A percentile compares a stretch with the other conserved stretches of the same genome.
Evolutionary conservation across 1,140 invertebrate species (phyloP).

Genomic region (Achatina immaculata): DNA sequence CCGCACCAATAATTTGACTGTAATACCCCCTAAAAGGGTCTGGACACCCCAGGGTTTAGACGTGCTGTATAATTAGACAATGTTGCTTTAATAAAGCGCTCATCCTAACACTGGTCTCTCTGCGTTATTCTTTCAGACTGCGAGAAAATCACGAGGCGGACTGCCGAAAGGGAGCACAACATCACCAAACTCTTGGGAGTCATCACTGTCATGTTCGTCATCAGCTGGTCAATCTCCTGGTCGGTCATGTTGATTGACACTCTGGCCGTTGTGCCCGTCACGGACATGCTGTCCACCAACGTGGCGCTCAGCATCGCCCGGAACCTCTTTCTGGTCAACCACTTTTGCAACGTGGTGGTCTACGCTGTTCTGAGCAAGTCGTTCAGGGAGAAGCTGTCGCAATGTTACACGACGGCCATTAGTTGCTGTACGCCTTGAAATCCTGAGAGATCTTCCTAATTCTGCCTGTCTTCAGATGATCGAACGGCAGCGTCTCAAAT

Average conservation of each 20-base stretch:
- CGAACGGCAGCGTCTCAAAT: not conserved
- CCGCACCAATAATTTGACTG: too few relatives aligned
- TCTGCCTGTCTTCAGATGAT: not conserved
- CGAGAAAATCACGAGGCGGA: constrained; percentile 29
- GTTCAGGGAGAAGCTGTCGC: constrained; percentile 34
- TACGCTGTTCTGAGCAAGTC: constrained; percentile 25
- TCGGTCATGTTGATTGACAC: not conserved
- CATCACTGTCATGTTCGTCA: constrained; percentile 32
- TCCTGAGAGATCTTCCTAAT: not conserved
- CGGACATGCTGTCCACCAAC: not conserved
- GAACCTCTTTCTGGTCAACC: constrained; percentile 35
- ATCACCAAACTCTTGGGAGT: constrained; percentile 34
- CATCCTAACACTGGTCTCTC: too few relatives aligned
- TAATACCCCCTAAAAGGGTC: too few relatives aligned
- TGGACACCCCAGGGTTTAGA: too few relatives aligned
- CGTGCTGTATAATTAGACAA: too few relatives aligned
- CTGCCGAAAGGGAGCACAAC: constrained; percentile 32
- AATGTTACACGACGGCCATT: not conserved
- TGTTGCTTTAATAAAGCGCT: too few relatives aligned
- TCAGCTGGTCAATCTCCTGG: constrained; percentile 35
- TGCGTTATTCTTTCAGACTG: constrained; percentile 32
- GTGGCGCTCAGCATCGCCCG: constrained; percentile 18
- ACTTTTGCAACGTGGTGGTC: constrained; percentile 33
- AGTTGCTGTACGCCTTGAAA: not conserved
- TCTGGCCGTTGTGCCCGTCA: not conserved